Base-by-base conservation (phyloP, 1,140 invertebrate species). In the Carposina sasakii region DNA sequence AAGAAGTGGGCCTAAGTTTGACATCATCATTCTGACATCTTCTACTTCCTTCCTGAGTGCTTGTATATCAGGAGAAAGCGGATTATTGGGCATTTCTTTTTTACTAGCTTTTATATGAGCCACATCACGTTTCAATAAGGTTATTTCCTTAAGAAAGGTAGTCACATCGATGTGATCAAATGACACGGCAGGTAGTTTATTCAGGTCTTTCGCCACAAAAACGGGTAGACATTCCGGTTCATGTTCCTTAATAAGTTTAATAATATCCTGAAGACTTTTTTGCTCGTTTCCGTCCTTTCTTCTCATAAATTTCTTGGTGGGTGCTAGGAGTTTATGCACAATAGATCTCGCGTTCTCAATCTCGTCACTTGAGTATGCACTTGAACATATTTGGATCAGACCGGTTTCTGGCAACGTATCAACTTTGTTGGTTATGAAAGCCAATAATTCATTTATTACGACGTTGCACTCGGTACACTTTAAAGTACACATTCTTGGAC, bases 91-190 rank as follows among this genome's bases (percentile, higher is more conserved):
- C 20, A 39, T 2, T 39, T 17, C 8, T 20, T 17, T 13, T 12
- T 39, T 21, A 6, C 19, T 21, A 13, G 17, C 9, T 10, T 9
- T 21, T 5, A 45, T 22, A 21, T 33, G 20, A 6, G 13, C 19
- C 4, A 33, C 5, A 8, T 31, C 16, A 6, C n/a, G 31, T 19
- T 45, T 31, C 1, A 45, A 2, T 17, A 16, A 5, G 10, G 33
- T 2, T 22, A 45, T 45, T n/a, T 45, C 42, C 15, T 33, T 45
- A 5, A 45, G 22, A n/a, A 45, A 45, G 9, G 28, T 30, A 10
- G 42, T 45, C 13, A 33, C 42, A 21, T 45, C 42, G 12, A 45
- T 31, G 15, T 45, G 22, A 31, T 45, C 42, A 31, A 45, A 45
- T 17, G 20, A 20, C 12, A 45, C 28, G 12, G 42, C 28, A 19